Conservation (phyloP, 2,113 vertebrate species). For the Bufo gargarizans region DNA sequence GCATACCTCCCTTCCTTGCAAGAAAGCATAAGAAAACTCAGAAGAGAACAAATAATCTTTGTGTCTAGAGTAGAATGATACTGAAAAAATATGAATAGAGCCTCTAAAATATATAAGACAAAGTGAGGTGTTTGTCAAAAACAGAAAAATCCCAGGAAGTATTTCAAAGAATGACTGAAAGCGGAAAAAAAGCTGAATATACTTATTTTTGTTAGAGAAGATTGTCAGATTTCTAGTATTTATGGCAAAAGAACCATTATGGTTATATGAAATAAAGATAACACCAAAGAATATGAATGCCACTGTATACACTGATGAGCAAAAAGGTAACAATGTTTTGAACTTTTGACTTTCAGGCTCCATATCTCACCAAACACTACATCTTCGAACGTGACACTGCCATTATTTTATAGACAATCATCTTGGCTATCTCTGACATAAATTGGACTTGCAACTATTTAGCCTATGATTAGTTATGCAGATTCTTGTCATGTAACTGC, state of each 20-base stretch:
- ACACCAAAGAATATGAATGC: background rate
- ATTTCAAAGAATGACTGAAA: constrained; percentile 41
- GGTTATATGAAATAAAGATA: background rate
- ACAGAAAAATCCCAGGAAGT: background rate
- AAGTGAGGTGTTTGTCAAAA: constrained; percentile 26
- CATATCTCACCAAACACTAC: no score
- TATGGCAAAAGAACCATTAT: background rate
- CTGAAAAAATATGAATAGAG: constrained; percentile 49
- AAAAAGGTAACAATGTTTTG: no score
- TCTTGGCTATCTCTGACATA: no score
- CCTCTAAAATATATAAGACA: constrained; percentile 33
- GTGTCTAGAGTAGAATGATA: constrained; percentile 38
- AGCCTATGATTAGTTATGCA: no score
- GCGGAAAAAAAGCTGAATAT: background rate
- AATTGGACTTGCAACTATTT: no score
- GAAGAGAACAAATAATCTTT: constrained; percentile 48
- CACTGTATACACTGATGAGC: no score
- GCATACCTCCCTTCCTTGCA: background rate
- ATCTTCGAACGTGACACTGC: no score
- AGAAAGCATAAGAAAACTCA: constrained; percentile 32
- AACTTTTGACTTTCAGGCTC: no score
- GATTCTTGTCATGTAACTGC: no score
- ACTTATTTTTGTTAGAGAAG: constrained; percentile 1
- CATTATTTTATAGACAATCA: no score
- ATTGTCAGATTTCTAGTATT: background rate